Evolutionary conservation across 2,113 vertebrate genomes (phyloP), one percentile per base, ranked within the genome.

Genomic region (Gracilinanus agilis): DNA sequence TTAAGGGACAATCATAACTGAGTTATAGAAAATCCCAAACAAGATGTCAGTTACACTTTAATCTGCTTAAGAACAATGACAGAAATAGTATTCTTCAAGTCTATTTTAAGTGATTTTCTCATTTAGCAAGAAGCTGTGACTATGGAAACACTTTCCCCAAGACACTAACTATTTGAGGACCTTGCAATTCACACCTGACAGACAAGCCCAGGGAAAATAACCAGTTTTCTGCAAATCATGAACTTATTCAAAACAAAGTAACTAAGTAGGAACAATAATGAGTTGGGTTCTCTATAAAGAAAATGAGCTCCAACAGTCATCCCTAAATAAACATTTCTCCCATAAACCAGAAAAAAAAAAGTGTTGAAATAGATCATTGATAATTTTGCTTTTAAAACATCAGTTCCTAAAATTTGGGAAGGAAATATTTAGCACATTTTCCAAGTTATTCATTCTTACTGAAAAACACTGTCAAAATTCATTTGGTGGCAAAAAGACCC

Each of bases 101-200:
- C 90, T 83, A 44, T 83, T 89, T 58, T 83, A 92, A 58, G 92
- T 53, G 88, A 61, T 55, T 54, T 54, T 96, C 93, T 91, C 34
- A 90, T 61, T 83, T n/a, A 88, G 56, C 90, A 91, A 25, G 3
- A 25, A 89, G 25, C 49, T 19, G 24, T 94, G 93, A 93, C 90
- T 55, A 89, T 67, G 90, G 96, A 92, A 93, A 96, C 90, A 95
- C 89, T 92, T 91, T 90, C 40, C 90, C 55, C 44, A 90, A 92
- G 67, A 93, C 24, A 54, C 53, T 75, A 96, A 56, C 92, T 58
- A 96, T 55, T 90, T 27, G 44, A 40, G 89, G 88, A 55, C 29
- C 92, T 10, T 95, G 23, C 5, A 75, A 93, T 44, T 40, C 5
- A 10, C 27, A 61, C 55, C 88, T 89, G 88, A 54, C 56, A 90